phyloP scores from a whole-genome alignment of 2,888 invertebrate genomes.

The Bembecia ichneumoniformis region DNA sequence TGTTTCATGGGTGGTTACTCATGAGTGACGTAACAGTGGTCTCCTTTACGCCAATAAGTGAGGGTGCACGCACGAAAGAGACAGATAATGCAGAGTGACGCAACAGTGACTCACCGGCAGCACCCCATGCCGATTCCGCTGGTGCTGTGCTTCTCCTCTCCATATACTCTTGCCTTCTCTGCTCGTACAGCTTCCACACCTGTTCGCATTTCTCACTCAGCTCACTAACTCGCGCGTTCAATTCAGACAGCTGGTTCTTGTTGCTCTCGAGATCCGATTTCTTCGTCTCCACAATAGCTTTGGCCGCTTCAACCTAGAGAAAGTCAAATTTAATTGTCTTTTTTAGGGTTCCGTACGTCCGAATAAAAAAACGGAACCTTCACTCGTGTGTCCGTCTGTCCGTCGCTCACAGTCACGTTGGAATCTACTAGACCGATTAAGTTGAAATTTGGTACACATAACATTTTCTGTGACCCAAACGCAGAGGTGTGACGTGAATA shows the following conservation, averaged over 20 bases:
- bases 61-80: not conserved
- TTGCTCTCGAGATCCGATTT: conserved; percentile 86
- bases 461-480: too few relatives aligned
- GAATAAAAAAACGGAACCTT: too few relatives aligned
- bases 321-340: not conserved
- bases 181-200: conserved; percentile 75
- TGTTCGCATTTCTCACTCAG: conserved; percentile 75
- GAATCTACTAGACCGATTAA: too few relatives aligned
- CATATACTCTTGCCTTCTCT: conserved; percentile 60
- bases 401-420: too few relatives aligned
- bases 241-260: conserved; percentile 81
- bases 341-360: not conserved
- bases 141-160: conserved; percentile 45
- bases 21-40: too few relatives aligned
- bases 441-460: too few relatives aligned
- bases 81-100: not conserved
- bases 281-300: conserved; percentile 84
- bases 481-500: too few relatives aligned
- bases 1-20: too few relatives aligned
- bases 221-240: conserved; percentile 77
- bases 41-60: not conserved
- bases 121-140: conserved; percentile 45
- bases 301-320: conserved; percentile 78
- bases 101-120: conserved; percentile 22
- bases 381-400: too few relatives aligned